Conservation (phyloP, 2,113 vertebrate species). For the Cariama cristata region DNA sequence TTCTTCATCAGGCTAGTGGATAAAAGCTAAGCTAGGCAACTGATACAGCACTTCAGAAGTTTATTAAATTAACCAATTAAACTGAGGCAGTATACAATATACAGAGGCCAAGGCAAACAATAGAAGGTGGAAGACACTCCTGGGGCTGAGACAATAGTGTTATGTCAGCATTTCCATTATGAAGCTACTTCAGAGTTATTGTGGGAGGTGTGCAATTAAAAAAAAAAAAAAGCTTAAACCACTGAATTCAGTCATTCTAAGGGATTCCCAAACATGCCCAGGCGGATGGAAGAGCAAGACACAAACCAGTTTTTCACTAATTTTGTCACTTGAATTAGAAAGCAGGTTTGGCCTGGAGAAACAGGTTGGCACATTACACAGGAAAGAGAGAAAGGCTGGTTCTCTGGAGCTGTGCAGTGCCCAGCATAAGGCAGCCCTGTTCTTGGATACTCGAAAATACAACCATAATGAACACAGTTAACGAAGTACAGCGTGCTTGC, state of each 20-base stretch:
- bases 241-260: conserved; percentile 55
- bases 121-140: conserved; percentile 38
- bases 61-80: conserved; percentile 72
- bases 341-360: conserved; percentile 28
- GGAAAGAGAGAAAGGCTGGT: neutral
- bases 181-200: conserved; percentile 30
- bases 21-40: conserved; percentile 52
- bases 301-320: conserved; percentile 17
- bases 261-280: conserved; percentile 51
- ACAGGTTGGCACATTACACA: neutral
- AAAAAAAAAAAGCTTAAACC: neutral
- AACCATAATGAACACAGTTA: neutral
- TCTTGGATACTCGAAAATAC: neutral
- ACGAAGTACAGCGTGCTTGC: neutral
- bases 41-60: conserved; percentile 55
- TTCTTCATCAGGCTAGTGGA: conserved; percentile 11
- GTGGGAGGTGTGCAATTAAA: neutral
- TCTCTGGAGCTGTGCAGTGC: neutral
- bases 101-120: conserved; percentile 67
- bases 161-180: conserved; percentile 51
- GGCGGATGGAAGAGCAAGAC: neutral
- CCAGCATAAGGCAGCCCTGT: neutral
- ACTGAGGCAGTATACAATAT: conserved; percentile 12
- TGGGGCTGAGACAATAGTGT: neutral
- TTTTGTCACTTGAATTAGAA: conserved; percentile 54